phyloP scores from a whole-genome alignment of 2,888 invertebrate genomes.

The Tuberolachnus salignus region DNA sequence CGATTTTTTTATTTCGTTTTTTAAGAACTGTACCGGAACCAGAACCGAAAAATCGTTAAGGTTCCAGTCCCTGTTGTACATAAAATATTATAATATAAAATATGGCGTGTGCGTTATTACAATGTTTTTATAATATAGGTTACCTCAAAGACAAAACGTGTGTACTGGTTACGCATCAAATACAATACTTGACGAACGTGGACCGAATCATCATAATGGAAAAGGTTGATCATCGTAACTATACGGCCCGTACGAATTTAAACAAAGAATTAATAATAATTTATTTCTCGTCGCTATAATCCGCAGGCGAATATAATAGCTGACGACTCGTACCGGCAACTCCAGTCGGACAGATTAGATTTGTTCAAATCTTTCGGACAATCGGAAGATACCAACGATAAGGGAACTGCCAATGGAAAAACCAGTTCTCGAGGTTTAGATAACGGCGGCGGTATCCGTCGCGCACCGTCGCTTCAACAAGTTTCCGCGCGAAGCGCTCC shows the following conservation, averaged over 20 bases:
- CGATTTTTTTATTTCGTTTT: no score
- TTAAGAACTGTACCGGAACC: no score
- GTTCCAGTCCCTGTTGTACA: no score
- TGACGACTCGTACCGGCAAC: conserved; percentile 71
- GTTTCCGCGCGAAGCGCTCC: neutral
- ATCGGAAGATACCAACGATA: conserved; percentile 63
- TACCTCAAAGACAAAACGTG: conserved; percentile 71
- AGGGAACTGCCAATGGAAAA: neutral
- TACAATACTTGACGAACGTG: conserved; percentile 76
- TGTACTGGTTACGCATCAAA: conserved; percentile 81
- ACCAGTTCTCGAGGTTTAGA: no score
- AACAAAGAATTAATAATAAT: no score
- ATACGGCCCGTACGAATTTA: no score
- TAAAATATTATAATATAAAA: no score
- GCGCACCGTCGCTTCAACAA: no score
- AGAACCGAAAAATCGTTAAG: no score
- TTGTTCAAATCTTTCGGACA: conserved; percentile 74
- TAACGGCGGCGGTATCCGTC: no score
- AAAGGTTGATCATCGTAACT: conserved; percentile 62
- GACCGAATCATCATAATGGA: conserved; percentile 67
- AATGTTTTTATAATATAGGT: conserved; percentile 61
- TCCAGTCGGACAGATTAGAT: conserved; percentile 76
- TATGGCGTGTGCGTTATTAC: no score
- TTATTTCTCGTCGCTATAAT: conserved; percentile 44
- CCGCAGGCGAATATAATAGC: conserved; percentile 64